Base-by-base conservation (phyloP, 2,888 invertebrate genomes). In the Capitulum mitella region DNA sequence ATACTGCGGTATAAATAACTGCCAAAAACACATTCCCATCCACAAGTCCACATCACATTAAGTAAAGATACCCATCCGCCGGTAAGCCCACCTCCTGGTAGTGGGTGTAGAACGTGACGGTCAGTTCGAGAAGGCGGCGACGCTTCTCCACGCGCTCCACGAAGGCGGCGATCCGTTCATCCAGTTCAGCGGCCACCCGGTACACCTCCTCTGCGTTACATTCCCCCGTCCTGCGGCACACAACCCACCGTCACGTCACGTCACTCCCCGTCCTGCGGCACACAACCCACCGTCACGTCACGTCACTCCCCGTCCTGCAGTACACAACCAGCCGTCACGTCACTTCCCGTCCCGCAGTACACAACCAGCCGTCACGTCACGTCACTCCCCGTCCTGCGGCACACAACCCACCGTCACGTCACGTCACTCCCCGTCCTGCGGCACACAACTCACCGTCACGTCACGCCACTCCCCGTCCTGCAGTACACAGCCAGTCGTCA, bases 161-260 rank as follows among this genome's bases (percentile, higher is more conserved):
- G 87, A 98, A 98, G 82, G 94, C 94, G 34, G 93, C 93, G 82
- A 98, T 97, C 85, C 97, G 95, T 82, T 93, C 91, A 85, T 97
- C 96, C 80, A 98, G 88, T 85, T 97, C 95, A 80, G 94, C 91
- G 32, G 98, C 98, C 79, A 98, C 97, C 19, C 93, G 92, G 85
- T 95, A 91, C 83, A 98, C 97, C 85, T 98, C 98, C 85, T 97
- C 95, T 0, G 97, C 94, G 84, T 96, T 95, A 83, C 97, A 97
- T 87, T 98, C 98, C 6, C 43, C 43, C 43, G 43, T 43, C 43
- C 43, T 43, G 43, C 43, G 43, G 43, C 43, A 43, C 43, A 43
- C 43, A 43, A n/a, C n/a, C n/a, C 43, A 43, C 6, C 43, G 43
- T 5, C 43, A 43, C 43, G 12, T 43, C 43, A 43, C 43, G 43